Conservation (phyloP, 2,888 invertebrate species). For the Troides aeacus region DNA sequence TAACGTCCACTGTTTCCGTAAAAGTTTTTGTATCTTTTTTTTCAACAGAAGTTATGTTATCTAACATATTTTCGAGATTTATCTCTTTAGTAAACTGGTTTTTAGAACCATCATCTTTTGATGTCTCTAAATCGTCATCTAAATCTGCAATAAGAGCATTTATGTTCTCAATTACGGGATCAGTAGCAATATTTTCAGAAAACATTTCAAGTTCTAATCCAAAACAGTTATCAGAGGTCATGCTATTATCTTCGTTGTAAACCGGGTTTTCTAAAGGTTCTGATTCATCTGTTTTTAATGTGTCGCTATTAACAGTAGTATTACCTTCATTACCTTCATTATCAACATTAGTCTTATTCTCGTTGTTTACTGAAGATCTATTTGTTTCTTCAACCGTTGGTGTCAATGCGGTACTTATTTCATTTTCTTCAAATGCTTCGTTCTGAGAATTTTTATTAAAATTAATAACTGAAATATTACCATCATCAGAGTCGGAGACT, state of each 20-base stretch:
- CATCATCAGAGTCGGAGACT: slow-evolving; percentile 55
- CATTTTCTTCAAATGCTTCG: slow-evolving; percentile 1
- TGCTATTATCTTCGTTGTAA: slow-evolving; percentile 13
- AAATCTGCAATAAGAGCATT: slow-evolving; percentile 64
- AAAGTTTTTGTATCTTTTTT: slow-evolving; percentile 8
- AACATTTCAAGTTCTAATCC: slow-evolving; percentile 61
- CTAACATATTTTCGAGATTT: slow-evolving; percentile 51
- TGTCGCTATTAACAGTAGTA: not conserved
- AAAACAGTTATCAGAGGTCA: slow-evolving; percentile 45
- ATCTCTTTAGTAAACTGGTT: slow-evolving; percentile 55
- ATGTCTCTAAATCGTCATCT: slow-evolving; percentile 54
- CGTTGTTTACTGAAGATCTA: not conserved
- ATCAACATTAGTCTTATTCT: not conserved
- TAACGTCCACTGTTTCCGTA: slow-evolving; percentile 3
- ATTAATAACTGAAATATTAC: slow-evolving; percentile 11
- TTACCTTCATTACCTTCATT: not conserved
- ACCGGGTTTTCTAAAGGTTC: not conserved
- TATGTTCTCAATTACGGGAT: slow-evolving; percentile 62
- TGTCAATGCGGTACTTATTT: not conserved
- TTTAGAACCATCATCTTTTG: slow-evolving; percentile 42
- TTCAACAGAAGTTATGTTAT: slow-evolving; percentile 44
- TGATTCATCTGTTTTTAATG: not conserved
- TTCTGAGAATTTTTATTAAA: slow-evolving; percentile 6
- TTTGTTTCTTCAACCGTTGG: not conserved
- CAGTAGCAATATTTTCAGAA: slow-evolving; percentile 56